phyloP scores from a whole-genome alignment of 2,113 vertebrate species.

The Acrocephalus kingi region DNA sequence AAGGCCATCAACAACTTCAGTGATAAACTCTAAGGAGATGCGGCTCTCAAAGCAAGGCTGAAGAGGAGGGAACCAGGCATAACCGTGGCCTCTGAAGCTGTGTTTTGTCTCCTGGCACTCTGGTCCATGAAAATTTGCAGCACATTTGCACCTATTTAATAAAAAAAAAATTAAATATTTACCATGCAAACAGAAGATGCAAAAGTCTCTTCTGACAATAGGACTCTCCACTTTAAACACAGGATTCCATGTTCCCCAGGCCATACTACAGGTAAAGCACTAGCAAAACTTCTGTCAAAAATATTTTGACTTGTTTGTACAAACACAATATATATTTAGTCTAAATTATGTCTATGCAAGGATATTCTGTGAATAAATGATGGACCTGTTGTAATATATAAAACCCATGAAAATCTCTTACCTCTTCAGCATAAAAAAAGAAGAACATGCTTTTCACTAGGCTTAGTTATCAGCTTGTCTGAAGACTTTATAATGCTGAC shows the following conservation, averaged over 20 bases:
- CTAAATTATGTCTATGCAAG: not conserved
- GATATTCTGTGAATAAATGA: not conserved
- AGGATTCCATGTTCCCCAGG: not conserved
- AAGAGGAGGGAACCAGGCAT: slow-evolving; percentile 88
- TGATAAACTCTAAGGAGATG: slow-evolving; percentile 87
- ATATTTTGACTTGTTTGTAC: not conserved
- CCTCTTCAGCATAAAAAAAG: not conserved
- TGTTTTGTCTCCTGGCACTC: slow-evolving; percentile 88
- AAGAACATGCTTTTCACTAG: not conserved
- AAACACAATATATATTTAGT: not conserved
- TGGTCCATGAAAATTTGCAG: slow-evolving; percentile 82
- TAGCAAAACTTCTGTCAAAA: not conserved
- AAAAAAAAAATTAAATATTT: not conserved
- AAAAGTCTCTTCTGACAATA: not conserved
- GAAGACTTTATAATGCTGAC: not conserved
- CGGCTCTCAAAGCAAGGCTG: slow-evolving; percentile 83
- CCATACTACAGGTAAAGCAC: not conserved
- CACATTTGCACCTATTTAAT: slow-evolving; percentile 81
- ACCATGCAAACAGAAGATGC: not conserved
- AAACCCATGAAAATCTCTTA: not conserved
- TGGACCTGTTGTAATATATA: not conserved
- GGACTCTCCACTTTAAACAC: not conserved
- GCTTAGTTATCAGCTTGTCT: not conserved
- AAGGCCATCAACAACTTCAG: slow-evolving; percentile 79
- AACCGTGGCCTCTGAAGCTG: slow-evolving; percentile 83